Evolutionary conservation across 1,140 invertebrate species (phyloP).

Genomic region (Drosophila tani): DNA sequence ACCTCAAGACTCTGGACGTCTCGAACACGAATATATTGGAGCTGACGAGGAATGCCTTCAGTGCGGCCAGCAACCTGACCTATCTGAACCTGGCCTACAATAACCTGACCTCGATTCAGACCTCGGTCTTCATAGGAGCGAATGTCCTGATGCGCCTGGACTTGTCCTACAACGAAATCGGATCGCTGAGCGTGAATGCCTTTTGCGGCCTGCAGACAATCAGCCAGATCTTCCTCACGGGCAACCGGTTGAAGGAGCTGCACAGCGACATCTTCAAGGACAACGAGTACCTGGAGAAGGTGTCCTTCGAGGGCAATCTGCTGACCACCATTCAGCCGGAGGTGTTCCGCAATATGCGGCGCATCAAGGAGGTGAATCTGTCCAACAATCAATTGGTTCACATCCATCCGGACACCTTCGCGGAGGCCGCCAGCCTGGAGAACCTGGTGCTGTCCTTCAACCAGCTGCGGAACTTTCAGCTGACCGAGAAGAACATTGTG

Average conservation of each 20-base stretch:
- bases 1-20: slow-evolving; percentile 75
- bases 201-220: slow-evolving; percentile 72
- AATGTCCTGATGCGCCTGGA: slow-evolving; percentile 72
- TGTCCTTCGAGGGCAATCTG: slow-evolving; percentile 68
- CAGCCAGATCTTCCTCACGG: slow-evolving; percentile 64
- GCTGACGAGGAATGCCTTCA: slow-evolving; percentile 75
- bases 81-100: slow-evolving; percentile 77
- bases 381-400: slow-evolving; percentile 61
- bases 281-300: slow-evolving; percentile 69
- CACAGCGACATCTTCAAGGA: slow-evolving; percentile 75
- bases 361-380: slow-evolving; percentile 75
- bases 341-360: slow-evolving; percentile 69
- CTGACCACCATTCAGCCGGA: slow-evolving; percentile 71
- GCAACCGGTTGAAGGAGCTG: slow-evolving; percentile 65
- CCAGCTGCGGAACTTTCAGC: slow-evolving; percentile 52
- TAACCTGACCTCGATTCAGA: slow-evolving; percentile 72
- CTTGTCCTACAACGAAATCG: slow-evolving; percentile 72
- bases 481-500: slow-evolving; percentile 74
- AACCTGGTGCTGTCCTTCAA: slow-evolving; percentile 68
- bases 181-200: slow-evolving; percentile 65
- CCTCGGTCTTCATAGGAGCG: slow-evolving; percentile 79
- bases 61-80: slow-evolving; percentile 67
- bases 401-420: slow-evolving; percentile 75
- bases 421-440: slow-evolving; percentile 69
- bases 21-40: slow-evolving; percentile 76